Conservation (phyloP, 1,140 invertebrate species). For the Hestina assimilis region DNA sequence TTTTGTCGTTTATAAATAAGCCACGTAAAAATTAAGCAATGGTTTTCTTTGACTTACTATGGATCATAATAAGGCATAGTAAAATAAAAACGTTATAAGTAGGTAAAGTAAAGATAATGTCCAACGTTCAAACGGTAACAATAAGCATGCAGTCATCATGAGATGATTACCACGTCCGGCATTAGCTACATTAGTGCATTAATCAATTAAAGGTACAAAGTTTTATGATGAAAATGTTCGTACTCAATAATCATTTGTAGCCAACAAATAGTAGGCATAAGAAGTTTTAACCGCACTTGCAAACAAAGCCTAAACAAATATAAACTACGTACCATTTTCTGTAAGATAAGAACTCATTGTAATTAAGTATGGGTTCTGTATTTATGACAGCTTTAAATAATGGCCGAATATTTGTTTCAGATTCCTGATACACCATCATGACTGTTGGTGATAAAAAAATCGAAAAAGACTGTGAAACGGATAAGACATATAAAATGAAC, state of each 20-base stretch:
- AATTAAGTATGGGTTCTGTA: no score
- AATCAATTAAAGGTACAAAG: constrained; percentile 57
- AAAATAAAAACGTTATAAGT: constrained; percentile 51
- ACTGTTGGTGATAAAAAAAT: constrained; percentile 48
- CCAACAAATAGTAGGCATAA: not conserved
- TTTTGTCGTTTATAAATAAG: not conserved
- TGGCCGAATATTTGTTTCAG: constrained; percentile 45
- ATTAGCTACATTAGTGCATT: constrained; percentile 51
- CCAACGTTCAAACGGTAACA: constrained; percentile 54
- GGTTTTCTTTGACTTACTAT: not conserved
- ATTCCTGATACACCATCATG: constrained; percentile 42
- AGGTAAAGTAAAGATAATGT: constrained; percentile 63
- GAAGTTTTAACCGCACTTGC: not conserved
- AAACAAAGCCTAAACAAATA: constrained; percentile 1
- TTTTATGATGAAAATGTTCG: constrained; percentile 4
- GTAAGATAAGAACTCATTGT: no score
- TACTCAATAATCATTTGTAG: not conserved
- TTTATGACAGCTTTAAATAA: no score
- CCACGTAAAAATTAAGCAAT: not conserved
- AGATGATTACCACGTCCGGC: constrained; percentile 68
- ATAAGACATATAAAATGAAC: constrained; percentile 42
- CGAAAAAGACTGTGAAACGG: constrained; percentile 27
- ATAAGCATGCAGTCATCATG: constrained; percentile 63
- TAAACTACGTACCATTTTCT: no score
- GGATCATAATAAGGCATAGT: not conserved